Base-by-base conservation (phyloP, 2,113 vertebrate genomes). In the Hydropotes inermis region DNA sequence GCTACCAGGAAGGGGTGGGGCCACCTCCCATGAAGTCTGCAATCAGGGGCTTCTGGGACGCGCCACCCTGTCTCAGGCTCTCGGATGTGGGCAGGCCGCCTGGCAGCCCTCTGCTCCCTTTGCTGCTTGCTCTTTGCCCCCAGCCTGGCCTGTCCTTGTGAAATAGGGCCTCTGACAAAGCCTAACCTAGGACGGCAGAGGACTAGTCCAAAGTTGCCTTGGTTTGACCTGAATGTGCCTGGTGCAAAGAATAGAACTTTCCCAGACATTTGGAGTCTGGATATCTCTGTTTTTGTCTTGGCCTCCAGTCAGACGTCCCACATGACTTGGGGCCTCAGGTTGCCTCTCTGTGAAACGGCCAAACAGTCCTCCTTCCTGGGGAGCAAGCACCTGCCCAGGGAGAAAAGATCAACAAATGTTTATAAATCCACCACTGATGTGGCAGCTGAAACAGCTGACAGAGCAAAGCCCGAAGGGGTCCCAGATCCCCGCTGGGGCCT, bases 331-430 rank as follows among this genome's bases (percentile, higher is more conserved):
- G 28, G 50, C 43, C 82, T 55, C 85, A 12, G 60, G 45, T 43
- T 91, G 84, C 85, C n/a, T 36, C 55, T 91, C 81, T 76, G 52
- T 36, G 84, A 88, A 93, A 93, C 36, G 89, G 50, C 55, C 81
- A 43, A 92, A 92, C 67, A 47, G 6, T 25, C 39, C 45, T 43
- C 17, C 81, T 90, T 93, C 89, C 87, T 36, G 12, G 96, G n/a
- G 84, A 92, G 36, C 10, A 2, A 89, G 70, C 45, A 17, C 2
- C 7, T 2, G 82, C 89, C 70, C 36, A 2, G 6, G 70, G 84
- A 94, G 76, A 82, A 87, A 97, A 94, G 83, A 89, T 55, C 54
- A 85, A 64, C 85, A 87, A 11, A 92, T 85, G 88, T 86, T 92
- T 91, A 94, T 82, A 84, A 94, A 89, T 61, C 92, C 16, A 21